phyloP scores from a whole-genome alignment of 2,113 vertebrate genomes.

The Hippolais icterina region DNA sequence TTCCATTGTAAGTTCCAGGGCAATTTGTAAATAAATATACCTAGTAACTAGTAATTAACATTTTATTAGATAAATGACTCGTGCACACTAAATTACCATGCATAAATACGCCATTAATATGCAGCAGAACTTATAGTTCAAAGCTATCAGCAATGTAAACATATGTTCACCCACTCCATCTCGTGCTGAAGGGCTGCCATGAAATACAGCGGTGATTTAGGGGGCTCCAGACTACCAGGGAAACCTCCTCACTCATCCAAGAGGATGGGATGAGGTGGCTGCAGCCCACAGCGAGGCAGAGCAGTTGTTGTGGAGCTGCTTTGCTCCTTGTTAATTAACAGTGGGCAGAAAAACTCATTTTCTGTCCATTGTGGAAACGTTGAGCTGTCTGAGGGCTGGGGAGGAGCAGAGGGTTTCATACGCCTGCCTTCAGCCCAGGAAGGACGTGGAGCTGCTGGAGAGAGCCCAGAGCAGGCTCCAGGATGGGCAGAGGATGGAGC shows the following conservation, averaged over 20 bases:
- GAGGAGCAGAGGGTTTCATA: neutral
- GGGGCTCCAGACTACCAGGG: neutral
- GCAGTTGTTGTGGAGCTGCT: neutral
- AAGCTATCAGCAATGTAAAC: conserved; percentile 73
- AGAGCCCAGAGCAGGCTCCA: neutral
- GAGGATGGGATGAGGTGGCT: neutral
- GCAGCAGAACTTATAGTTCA: conserved; percentile 72
- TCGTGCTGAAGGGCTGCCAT: conserved; percentile 18
- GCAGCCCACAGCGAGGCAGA: neutral
- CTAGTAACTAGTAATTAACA: conserved; percentile 74
- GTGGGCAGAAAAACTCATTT: neutral
- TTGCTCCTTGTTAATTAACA: neutral
- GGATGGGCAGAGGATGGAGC: neutral
- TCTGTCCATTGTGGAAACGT: accelerated
- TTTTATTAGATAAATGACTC: conserved; percentile 76
- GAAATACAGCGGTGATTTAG: conserved; percentile 55
- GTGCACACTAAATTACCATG: conserved; percentile 67
- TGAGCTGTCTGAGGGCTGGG: neutral
- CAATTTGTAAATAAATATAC: conserved; percentile 72
- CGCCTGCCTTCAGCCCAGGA: neutral
- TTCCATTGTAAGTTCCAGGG: conserved; percentile 30
- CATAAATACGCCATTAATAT: conserved; percentile 72
- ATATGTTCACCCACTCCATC: conserved; percentile 64
- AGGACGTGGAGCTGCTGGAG: neutral
- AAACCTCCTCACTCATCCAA: neutral